Conservation (phyloP, 2,113 vertebrate genomes). For the Pagrus major region DNA sequence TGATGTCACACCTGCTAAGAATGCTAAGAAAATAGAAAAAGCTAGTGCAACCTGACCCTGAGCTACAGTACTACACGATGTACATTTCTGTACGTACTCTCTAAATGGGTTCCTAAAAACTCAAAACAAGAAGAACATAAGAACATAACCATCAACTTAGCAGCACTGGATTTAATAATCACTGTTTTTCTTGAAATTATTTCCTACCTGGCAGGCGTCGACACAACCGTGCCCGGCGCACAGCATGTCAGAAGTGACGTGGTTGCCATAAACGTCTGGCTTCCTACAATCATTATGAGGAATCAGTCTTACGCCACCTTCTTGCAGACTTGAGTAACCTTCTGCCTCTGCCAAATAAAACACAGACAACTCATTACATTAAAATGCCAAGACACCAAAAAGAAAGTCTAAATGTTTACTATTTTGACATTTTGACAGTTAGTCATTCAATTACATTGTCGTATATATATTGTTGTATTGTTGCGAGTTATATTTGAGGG, state of each 20-base stretch:
- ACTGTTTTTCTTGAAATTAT: background rate
- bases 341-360: constrained; percentile 78
- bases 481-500: too few species aligned
- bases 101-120: background rate
- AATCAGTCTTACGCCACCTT: constrained; percentile 87
- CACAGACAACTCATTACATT: background rate
- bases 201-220: constrained; percentile 94
- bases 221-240: constrained; percentile 90
- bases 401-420: too few species aligned
- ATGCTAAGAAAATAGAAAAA: too few species aligned
- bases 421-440: background rate
- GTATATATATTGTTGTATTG: too few species aligned
- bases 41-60: too few species aligned
- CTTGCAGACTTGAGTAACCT: constrained; percentile 87
- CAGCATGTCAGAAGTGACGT: constrained; percentile 92
- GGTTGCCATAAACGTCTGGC: constrained; percentile 89
- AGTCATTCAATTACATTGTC: background rate
- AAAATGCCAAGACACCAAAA: too few species aligned
- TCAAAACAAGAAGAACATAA: background rate
- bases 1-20: background rate
- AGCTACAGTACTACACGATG: too few species aligned
- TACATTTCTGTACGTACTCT: background rate
- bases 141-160: background rate
- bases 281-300: constrained; percentile 86
- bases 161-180: background rate